Evolutionary conservation across 2,888 invertebrate genomes (phyloP).

Genomic region (Cryptocheilus praepositus): DNA sequence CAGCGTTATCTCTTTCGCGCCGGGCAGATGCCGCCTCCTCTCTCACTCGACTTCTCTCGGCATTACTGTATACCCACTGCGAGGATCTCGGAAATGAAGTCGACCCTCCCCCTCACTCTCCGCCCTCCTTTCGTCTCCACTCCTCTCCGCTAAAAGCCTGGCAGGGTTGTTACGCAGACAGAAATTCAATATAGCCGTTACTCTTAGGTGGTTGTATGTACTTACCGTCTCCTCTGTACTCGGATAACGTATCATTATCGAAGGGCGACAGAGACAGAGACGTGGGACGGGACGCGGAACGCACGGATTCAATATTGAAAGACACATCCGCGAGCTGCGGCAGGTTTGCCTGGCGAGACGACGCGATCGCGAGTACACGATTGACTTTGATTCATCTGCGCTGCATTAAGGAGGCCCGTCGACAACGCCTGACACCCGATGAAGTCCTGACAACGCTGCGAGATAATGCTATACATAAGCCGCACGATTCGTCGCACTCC

Average conservation of each 20-base stretch:
- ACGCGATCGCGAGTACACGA: too few species aligned
- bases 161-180: conserved; percentile 51
- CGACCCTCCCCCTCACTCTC: conserved; percentile 33
- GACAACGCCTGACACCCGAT: too few species aligned
- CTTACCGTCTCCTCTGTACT: conserved; percentile 33
- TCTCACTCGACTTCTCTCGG: conserved; percentile 27
- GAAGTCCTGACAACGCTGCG: too few species aligned
- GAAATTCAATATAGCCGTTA: conserved; percentile 61
- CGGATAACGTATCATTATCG: conserved; percentile 43
- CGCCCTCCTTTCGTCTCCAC: conserved; percentile 5
- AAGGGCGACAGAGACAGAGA: conserved; percentile 24
- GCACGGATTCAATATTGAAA: too few species aligned
- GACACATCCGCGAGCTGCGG: too few species aligned
- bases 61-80: conserved; percentile 39
- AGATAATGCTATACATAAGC: too few species aligned
- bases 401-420: too few species aligned
- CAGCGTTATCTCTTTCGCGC: too few species aligned
- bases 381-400: too few species aligned
- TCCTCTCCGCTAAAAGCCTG: conserved; percentile 48
- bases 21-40: conserved; percentile 1
- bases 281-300: conserved; percentile 23
- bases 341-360: too few species aligned
- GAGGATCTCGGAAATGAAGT: conserved; percentile 51
- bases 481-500: too few species aligned
- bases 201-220: conserved; percentile 47